These are phyloP conservation scores for Meiosimyza platycephala DNA, from an alignment of 2,888 invertebrate species.

Conservation along the genomic window DNA sequence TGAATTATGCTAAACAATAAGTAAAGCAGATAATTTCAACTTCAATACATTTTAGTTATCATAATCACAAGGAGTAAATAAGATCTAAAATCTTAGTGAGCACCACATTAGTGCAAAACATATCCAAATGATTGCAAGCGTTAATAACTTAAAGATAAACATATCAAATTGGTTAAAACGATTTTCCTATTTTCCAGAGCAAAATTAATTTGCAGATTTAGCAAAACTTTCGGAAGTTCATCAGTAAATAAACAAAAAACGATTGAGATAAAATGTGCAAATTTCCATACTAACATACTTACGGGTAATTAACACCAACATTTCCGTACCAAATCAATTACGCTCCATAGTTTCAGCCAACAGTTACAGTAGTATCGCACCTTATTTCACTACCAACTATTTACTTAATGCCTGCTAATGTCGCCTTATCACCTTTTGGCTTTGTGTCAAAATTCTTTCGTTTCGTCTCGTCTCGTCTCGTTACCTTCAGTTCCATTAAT, in stretches of 20 bases:
- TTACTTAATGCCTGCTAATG: neutral
- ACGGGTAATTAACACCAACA: conserved; percentile 24
- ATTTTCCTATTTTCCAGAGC: neutral
- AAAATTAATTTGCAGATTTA: neutral
- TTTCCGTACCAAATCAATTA: conserved; percentile 4
- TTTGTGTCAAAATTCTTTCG: conserved; percentile 27
- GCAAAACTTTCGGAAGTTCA: neutral
- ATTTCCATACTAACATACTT: neutral
- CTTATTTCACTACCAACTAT: neutral
- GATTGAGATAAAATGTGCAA: no score
- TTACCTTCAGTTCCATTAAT: conserved; percentile 4
- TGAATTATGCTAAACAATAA: no score
- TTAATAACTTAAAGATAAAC: no score
- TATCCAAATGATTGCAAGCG: no score
- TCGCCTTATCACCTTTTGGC: conserved; percentile 21
- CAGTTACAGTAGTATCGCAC: neutral
- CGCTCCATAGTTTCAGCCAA: neutral
- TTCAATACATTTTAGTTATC: no score
- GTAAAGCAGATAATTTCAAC: no score
- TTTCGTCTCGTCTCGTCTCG: neutral
- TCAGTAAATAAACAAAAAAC: neutral
- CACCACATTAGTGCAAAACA: no score
- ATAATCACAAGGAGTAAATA: no score
- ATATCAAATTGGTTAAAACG: neutral
- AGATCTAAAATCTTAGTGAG: no score